Conservation (phyloP, 2,888 invertebrate genomes). For the Mellilla xanthometata region DNA sequence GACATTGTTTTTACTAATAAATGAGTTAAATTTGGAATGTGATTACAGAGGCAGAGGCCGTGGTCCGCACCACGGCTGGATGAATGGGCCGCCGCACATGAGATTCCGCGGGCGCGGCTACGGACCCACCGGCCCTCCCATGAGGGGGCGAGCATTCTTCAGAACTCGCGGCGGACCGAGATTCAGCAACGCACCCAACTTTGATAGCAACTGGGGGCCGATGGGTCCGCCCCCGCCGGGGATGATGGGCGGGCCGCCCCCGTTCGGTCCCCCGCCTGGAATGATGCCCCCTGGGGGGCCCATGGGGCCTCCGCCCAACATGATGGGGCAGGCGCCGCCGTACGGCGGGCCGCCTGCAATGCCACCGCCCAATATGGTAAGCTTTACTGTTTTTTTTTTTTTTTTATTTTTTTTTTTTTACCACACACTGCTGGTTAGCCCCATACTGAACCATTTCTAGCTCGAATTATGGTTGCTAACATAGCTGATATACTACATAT, state of each 20-base stretch:
- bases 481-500: too few relatives aligned
- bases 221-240: conserved; percentile 83
- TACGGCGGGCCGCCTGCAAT: conserved; percentile 78
- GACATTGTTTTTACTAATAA: too few relatives aligned
- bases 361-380: conserved; percentile 84
- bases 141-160: conserved; percentile 78
- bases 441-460: too few relatives aligned
- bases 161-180: conserved; percentile 75
- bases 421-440: too few relatives aligned
- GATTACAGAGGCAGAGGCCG: conserved; percentile 52
- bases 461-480: too few relatives aligned
- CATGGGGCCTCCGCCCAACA: conserved; percentile 80
- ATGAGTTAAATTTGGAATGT: too few relatives aligned
- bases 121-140: conserved; percentile 83
- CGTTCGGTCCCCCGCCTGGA: conserved; percentile 75
- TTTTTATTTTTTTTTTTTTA: too few relatives aligned
- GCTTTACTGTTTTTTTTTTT: too few relatives aligned
- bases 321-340: conserved; percentile 81
- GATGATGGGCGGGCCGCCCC: conserved; percentile 73
- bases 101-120: conserved; percentile 87
- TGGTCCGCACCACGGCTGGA: conserved; percentile 67
- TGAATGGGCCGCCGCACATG: conserved; percentile 83
- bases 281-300: conserved; percentile 84
- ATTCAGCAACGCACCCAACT: conserved; percentile 76
- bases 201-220: conserved; percentile 87